Evolutionary conservation across 2,888 invertebrate species (phyloP).

Genomic region (Erebia palarica): DNA sequence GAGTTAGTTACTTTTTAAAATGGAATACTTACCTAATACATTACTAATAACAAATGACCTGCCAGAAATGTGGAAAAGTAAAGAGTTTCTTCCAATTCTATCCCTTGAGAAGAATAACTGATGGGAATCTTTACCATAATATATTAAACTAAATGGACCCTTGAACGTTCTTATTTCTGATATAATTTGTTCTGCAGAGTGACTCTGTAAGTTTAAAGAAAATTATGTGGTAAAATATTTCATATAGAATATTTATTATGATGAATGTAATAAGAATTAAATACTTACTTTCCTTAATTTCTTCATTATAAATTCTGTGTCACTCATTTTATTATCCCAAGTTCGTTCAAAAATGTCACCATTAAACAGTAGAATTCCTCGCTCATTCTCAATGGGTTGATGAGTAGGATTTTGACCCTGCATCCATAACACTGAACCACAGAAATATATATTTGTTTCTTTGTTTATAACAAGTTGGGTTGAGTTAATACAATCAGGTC

Average conservation of each 20-base stretch:
- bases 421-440: slow-evolving; percentile 90
- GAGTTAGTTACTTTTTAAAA: too few species aligned
- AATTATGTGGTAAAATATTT: not conserved
- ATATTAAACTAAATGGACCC: slow-evolving; percentile 94
- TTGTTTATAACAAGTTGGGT: slow-evolving; percentile 49
- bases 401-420: slow-evolving; percentile 85
- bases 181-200: slow-evolving; percentile 56
- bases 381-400: slow-evolving; percentile 86
- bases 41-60: slow-evolving; percentile 75
- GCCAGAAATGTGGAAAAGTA: slow-evolving; percentile 83
- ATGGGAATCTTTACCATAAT: slow-evolving; percentile 83
- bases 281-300: slow-evolving; percentile 48
- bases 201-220: slow-evolving; percentile 45
- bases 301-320: slow-evolving; percentile 79
- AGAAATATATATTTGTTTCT: slow-evolving; percentile 56
- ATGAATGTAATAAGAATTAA: too few species aligned
- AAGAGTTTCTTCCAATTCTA: slow-evolving; percentile 91
- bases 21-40: slow-evolving; percentile 68
- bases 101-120: slow-evolving; percentile 92
- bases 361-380: slow-evolving; percentile 91
- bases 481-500: slow-evolving; percentile 75
- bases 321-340: slow-evolving; percentile 64
- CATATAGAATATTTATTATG: not conserved
- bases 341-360: slow-evolving; percentile 90
- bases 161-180: slow-evolving; percentile 82